These are phyloP conservation scores for Epizoanthus illoricatus DNA, from an alignment of 92 coral and sea anemone genomes.

Conservation along the genomic window DNA sequence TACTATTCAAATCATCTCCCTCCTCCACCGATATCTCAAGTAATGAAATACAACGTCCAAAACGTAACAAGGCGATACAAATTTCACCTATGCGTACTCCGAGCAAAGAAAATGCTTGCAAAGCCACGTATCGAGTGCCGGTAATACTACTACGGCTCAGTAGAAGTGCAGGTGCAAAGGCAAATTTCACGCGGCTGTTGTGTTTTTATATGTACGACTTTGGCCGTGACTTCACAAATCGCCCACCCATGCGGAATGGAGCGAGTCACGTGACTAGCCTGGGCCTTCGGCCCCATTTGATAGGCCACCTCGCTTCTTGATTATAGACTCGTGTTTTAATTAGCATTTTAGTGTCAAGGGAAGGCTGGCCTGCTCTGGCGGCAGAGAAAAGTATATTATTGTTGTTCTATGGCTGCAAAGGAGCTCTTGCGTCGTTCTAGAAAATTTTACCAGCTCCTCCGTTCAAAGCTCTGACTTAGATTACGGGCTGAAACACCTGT, in stretches of 20 bases:
- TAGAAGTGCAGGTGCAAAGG: not conserved
- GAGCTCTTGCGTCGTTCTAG: conserved; percentile 52
- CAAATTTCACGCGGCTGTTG: conserved; percentile 1
- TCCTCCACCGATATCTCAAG: conserved; percentile 12
- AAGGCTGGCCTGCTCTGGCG: conserved; percentile 76
- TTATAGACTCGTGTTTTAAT: conserved; percentile 82
- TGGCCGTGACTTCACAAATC: conserved; percentile 33
- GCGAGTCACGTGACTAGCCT: conserved; percentile 75
- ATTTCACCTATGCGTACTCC: not conserved
- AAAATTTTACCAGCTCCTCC: conserved; percentile 36
- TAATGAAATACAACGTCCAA: not conserved
- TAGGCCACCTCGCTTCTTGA: conserved; percentile 70
- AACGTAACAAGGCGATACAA: not conserved
- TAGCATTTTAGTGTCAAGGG: conserved; percentile 98
- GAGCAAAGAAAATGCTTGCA: not conserved
- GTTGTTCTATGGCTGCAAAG: conserved; percentile 73
- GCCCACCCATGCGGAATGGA: conserved; percentile 52
- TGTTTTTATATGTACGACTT: conserved; percentile 14
- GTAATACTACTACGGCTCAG: not conserved
- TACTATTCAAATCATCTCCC: conserved; percentile 6
- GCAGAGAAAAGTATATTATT: conserved; percentile 65
- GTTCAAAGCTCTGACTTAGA: conserved; percentile 42
- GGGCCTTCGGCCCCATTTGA: conserved; percentile 65
- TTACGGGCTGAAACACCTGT: conserved; percentile 48
- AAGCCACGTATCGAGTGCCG: no score